Evolutionary conservation across 2,113 vertebrate genomes (phyloP).

Genomic region (Gymnorhina tibicen): DNA sequence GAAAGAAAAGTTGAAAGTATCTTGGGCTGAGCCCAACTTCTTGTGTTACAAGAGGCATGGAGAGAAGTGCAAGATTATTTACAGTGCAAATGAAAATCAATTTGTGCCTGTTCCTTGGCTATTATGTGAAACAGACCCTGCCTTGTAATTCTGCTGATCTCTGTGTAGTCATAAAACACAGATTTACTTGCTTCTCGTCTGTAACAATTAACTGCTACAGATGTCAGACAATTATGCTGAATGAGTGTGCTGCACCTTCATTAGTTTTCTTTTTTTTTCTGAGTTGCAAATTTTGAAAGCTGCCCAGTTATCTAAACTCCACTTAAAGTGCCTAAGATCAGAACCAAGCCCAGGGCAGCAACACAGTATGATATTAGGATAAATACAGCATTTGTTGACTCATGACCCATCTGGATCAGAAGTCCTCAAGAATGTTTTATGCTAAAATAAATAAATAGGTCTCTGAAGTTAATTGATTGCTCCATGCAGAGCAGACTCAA

Average conservation of each 20-base stretch:
- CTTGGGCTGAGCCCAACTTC: neutral
- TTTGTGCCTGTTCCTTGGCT: neutral
- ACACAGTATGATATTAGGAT: neutral
- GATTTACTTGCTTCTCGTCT: slow-evolving; percentile 9
- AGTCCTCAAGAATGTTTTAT: neutral
- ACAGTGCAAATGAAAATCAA: slow-evolving; percentile 10
- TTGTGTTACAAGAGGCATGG: neutral
- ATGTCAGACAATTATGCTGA: neutral
- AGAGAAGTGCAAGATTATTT: neutral
- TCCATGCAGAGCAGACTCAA: neutral
- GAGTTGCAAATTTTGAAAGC: neutral
- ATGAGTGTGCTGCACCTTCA: neutral
- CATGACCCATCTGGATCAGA: neutral
- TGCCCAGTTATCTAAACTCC: neutral
- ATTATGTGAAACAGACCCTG: slow-evolving; percentile 4
- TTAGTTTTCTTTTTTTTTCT: neutral
- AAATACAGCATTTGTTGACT: slow-evolving; percentile 21
- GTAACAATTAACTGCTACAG: neutral
- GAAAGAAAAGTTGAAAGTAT: neutral
- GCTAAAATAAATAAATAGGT: slow-evolving; percentile 34
- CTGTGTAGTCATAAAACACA: neutral
- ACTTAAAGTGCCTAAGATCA: neutral
- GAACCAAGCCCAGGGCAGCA: slow-evolving; percentile 14
- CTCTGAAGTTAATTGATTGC: neutral
- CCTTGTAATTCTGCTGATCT: neutral